Evolutionary conservation across 2,113 vertebrate genomes (phyloP), one percentile per base, ranked within the genome.

Genomic region (Craseonycteris thonglongyai): DNA sequence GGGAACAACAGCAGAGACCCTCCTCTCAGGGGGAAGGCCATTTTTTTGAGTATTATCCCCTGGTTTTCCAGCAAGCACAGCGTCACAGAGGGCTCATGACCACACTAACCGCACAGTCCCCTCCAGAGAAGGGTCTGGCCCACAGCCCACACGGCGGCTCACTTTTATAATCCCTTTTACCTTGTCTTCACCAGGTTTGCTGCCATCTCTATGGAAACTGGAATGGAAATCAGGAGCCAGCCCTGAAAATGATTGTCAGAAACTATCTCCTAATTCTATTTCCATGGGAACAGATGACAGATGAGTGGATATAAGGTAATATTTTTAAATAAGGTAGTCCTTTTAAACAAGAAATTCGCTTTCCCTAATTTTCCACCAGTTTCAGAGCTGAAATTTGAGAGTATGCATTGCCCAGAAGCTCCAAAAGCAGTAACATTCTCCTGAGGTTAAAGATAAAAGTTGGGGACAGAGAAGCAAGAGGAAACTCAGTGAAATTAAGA

Each of bases 221-320:
- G 76, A 96, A 97, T 83, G 82, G 86, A 95, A 97, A 96, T 95
- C 83, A 93, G 83, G 84, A 93, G 63, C 63, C 83, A 88, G 94
- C 93, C 84, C 72, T 83, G 93, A 90, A 97, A 94, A 95, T 28
- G 90, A 96, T 95, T 74, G 18, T 90, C 82, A 96, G 88, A 81
- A 94, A 85, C 85, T 76, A 95, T 91, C 91, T 94, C 90, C 96
- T 97, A 98, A 96, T 98, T 97, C 98, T 98, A 98, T 98, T 98
- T 98, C 97, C 97, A 97, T 96, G 95, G 96, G 97, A 90, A 86
- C 91, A 95, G 88, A 97, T 97, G 93, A 97, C 92, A 93, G 93
- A 97, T 97, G 90, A 94, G 97, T 71, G 90, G 87, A 97, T 92
- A 97, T 96, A 96, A 66, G 95, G 94, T 78, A 85, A 96, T 95